These are phyloP conservation scores for Alviniconcha strummeri DNA, from an alignment of 2,888 invertebrate genomes.

Conservation along the genomic window DNA sequence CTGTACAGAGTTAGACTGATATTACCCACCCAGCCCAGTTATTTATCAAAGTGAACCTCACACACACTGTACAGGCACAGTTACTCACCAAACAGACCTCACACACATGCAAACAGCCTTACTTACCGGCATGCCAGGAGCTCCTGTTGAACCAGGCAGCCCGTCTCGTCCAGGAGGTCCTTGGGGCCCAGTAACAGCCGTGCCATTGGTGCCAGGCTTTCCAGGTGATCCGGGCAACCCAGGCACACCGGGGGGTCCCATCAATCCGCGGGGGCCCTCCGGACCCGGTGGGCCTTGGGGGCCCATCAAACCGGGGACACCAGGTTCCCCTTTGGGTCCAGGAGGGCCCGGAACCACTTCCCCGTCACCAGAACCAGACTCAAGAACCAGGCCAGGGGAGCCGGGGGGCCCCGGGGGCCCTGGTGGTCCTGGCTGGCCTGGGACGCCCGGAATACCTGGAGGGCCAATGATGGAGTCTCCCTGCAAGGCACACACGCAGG, in stretches of 20 bases:
- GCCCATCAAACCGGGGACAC: conserved; percentile 29
- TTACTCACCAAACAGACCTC: too few relatives aligned
- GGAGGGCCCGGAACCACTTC: conserved; percentile 41
- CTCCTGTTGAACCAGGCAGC: conserved; percentile 46
- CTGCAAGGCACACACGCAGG: conserved; percentile 21
- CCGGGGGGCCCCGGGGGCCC: conserved; percentile 44
- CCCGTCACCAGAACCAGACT: conserved; percentile 45
- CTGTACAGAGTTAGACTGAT: too few relatives aligned
- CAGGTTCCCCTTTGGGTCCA: conserved; percentile 43
- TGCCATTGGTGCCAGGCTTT: conserved; percentile 37
- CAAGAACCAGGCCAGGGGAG: conserved; percentile 28
- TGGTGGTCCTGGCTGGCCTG: conserved; percentile 49
- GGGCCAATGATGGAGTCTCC: conserved; percentile 41
- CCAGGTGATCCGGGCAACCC: conserved; percentile 50
- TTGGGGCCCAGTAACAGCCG: conserved; percentile 39
- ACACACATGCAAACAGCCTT: too few relatives aligned
- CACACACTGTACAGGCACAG: too few relatives aligned
- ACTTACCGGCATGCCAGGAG: conserved; percentile 48
- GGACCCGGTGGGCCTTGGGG: conserved; percentile 45
- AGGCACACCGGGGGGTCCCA: conserved; percentile 46
- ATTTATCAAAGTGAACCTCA: too few relatives aligned
- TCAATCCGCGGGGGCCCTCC: conserved; percentile 42
- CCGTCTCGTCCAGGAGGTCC: conserved; percentile 55
- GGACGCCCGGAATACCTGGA: conserved; percentile 44
- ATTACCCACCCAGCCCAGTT: too few relatives aligned